phyloP scores from a whole-genome alignment of 2,888 invertebrate genomes.

The Napeogenes sylphis region DNA sequence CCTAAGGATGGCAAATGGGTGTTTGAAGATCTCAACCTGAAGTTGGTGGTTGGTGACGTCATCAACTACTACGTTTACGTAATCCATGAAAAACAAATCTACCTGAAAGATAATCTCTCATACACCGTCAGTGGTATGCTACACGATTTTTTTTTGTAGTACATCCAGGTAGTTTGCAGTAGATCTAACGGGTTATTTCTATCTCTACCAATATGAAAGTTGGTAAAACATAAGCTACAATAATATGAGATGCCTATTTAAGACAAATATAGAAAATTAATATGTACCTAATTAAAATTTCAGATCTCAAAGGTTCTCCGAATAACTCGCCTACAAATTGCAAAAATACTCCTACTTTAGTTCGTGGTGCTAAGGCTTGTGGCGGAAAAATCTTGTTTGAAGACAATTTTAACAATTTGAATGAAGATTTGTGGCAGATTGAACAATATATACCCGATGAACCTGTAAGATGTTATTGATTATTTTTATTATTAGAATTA shows the following conservation, averaged over 20 bases:
- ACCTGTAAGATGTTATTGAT: constrained; percentile 44
- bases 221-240: too few relatives aligned
- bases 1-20: constrained; percentile 72
- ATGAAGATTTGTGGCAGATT: constrained; percentile 73
- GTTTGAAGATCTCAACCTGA: constrained; percentile 60
- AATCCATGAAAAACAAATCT: constrained; percentile 67
- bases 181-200: too few relatives aligned
- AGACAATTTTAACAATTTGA: constrained; percentile 76
- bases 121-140: constrained; percentile 66
- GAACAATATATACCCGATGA: constrained; percentile 74
- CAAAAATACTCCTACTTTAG: constrained; percentile 46
- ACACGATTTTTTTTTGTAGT: constrained; percentile 26
- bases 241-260: too few relatives aligned
- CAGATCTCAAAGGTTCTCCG: constrained; percentile 20
- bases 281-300: constrained; percentile 3
- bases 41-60: constrained; percentile 73
- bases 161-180: neutral
- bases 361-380: constrained; percentile 60
- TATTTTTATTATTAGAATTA: too few relatives aligned
- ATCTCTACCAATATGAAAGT: too few relatives aligned
- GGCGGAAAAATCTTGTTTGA: constrained; percentile 77
- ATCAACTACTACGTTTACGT: constrained; percentile 80
- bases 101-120: constrained; percentile 57
- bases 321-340: constrained; percentile 36
- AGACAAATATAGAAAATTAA: too few relatives aligned